Evolutionary conservation across 2,113 vertebrate species (phyloP).

Genomic region (Equus przewalskii): DNA sequence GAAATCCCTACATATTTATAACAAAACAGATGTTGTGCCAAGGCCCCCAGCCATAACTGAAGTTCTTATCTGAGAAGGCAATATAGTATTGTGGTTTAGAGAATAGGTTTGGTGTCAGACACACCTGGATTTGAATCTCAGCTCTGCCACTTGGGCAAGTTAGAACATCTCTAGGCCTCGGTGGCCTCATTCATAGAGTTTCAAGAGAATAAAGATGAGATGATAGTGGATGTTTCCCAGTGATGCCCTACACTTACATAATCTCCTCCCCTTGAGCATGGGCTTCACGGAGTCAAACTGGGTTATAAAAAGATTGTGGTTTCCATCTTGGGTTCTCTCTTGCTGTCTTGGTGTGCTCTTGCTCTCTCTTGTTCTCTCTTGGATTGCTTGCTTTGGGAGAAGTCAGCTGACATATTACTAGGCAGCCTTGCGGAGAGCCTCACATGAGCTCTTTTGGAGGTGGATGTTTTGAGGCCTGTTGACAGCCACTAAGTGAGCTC

Average conservation of each 20-base stretch:
- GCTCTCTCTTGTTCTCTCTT: neutral
- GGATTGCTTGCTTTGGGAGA: neutral
- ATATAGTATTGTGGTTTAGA: neutral
- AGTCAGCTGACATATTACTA: neutral
- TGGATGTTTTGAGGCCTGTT: neutral
- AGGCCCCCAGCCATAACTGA: constrained; percentile 39
- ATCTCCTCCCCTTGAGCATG: neutral
- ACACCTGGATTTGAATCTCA: constrained; percentile 28
- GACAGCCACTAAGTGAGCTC: neutral
- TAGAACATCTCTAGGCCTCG: neutral
- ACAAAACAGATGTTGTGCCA: constrained; percentile 29
- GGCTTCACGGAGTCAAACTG: neutral
- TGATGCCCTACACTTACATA: neutral
- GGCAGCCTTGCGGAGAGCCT: neutral
- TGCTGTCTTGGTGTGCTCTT: neutral
- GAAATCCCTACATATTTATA: constrained; percentile 16
- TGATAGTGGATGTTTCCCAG: neutral
- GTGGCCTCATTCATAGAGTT: neutral
- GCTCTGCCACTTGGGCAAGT: neutral
- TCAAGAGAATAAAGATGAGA: neutral
- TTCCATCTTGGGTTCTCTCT: neutral
- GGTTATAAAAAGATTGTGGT: neutral
- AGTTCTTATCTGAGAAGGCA: constrained; percentile 33
- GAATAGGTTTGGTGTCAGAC: neutral
- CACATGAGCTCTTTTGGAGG: neutral